Percentiles rank a stretch among this genome's conserved stretches.
phyloP scores from a whole-genome alignment of 2,888 invertebrate genomes.

The Dolomedes plantarius region DNA sequence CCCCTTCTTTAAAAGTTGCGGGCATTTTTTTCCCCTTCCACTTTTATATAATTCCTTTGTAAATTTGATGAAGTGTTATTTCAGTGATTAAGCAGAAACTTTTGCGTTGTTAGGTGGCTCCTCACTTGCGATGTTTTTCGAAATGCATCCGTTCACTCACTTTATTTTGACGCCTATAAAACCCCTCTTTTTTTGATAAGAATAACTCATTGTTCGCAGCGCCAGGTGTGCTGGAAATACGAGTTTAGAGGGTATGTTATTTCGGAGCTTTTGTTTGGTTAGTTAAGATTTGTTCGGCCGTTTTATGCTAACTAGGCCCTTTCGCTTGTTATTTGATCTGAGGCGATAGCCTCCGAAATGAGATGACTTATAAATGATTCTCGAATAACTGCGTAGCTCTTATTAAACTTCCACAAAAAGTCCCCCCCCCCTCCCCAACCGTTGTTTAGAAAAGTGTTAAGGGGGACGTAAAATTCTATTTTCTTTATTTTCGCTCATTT shows the following conservation, averaged over 20 bases:
- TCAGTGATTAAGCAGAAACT: neutral
- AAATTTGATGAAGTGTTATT: conserved; percentile 19
- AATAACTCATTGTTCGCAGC: neutral
- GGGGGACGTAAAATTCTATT: too few relatives aligned
- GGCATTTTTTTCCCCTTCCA: too few relatives aligned
- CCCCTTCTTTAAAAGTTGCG: too few relatives aligned
- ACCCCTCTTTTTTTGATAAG: too few relatives aligned
- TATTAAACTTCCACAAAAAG: too few relatives aligned
- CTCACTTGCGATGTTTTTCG: neutral
- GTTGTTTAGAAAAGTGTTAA: too few relatives aligned
- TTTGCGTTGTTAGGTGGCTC: neutral
- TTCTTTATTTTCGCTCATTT: too few relatives aligned
- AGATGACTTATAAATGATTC: too few relatives aligned
- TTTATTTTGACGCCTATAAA: neutral
- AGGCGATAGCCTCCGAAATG: neutral
- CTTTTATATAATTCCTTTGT: conserved; percentile 57
- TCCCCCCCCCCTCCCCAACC: too few relatives aligned
- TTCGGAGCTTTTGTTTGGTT: neutral
- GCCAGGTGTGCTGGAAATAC: neutral
- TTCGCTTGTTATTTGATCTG: neutral
- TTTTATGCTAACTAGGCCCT: too few relatives aligned
- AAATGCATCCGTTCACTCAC: neutral
- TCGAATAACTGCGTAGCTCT: too few relatives aligned
- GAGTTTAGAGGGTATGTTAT: neutral
- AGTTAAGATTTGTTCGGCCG: neutral